Percentiles rank a stretch among this genome's conserved stretches.
Conservation (phyloP, 2,113 vertebrate species). For the Cisticola juncidis region DNA sequence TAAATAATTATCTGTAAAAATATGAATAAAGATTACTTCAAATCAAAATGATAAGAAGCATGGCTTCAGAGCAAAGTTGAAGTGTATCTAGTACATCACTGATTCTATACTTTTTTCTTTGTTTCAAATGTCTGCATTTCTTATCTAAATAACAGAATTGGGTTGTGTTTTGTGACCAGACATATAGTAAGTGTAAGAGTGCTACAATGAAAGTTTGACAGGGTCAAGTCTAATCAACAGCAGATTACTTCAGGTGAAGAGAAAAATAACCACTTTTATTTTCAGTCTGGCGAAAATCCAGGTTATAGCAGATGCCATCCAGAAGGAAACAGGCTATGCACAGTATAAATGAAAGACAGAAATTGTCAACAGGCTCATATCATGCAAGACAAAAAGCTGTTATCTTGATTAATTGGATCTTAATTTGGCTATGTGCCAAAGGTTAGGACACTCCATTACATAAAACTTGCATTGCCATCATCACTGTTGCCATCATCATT, state of each 20-base stretch:
- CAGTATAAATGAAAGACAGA: neutral
- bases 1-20: neutral
- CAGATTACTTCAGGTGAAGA: neutral
- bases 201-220: neutral
- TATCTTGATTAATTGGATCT: neutral
- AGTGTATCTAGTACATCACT: neutral
- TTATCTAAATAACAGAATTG: neutral
- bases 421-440: neutral
- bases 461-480: neutral
- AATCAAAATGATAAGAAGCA: neutral
- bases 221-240: neutral
- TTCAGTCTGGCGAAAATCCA: constrained; percentile 5
- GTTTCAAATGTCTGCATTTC: neutral
- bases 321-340: neutral
- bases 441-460: neutral
- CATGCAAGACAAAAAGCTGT: neutral
- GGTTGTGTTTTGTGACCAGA: neutral
- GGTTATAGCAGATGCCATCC: constrained; percentile 14
- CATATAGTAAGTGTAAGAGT: neutral
- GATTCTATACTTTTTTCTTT: neutral
- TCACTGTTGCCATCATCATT: neutral
- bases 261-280: neutral
- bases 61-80: neutral
- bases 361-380: neutral
- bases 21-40: neutral